These are phyloP conservation scores for Luehdorfia chinensis DNA, from an alignment of 1,140 invertebrate genomes.

Conservation along the genomic window DNA sequence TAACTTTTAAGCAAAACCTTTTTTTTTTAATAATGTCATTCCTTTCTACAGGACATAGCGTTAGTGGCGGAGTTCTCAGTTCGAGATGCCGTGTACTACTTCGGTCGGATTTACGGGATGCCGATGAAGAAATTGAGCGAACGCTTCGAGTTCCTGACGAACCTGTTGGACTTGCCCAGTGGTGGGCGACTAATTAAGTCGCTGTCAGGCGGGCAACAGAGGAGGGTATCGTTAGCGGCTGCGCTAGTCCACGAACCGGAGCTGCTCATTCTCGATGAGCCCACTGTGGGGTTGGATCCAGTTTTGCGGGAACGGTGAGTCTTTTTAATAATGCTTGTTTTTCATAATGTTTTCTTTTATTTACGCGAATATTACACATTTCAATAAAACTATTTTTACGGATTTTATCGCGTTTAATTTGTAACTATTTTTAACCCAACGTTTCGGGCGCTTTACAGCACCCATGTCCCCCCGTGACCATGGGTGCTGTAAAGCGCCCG, in stretches of 20 bases:
- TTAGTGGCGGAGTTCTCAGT: slow-evolving; percentile 92
- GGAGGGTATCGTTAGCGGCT: slow-evolving; percentile 91
- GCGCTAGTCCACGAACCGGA: slow-evolving; percentile 93
- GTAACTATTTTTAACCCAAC: no score
- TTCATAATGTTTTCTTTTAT: no score
- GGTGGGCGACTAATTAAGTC: slow-evolving; percentile 80
- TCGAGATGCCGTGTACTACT: slow-evolving; percentile 90
- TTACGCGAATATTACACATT: no score
- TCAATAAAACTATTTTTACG: no score
- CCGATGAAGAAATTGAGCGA: slow-evolving; percentile 80
- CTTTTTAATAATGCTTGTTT: no score
- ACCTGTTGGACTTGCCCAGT: slow-evolving; percentile 86
- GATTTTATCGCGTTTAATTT: no score
- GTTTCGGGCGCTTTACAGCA: no score
- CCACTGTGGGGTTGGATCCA: slow-evolving; percentile 95
- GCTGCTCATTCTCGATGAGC: slow-evolving; percentile 94
- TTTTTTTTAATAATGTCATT: no score
- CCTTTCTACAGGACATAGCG: slow-evolving; percentile 93
- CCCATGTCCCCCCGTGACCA: no score
- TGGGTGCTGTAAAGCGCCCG: no score
- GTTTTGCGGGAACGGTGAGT: slow-evolving; percentile 89
- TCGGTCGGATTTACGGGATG: slow-evolving; percentile 92
- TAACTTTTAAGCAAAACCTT: no score
- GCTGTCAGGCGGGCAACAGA: slow-evolving; percentile 92
- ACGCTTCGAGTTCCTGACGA: slow-evolving; percentile 82